Base-by-base conservation (phyloP, 1,140 invertebrate genomes). In the Coptotermes formosanus region DNA sequence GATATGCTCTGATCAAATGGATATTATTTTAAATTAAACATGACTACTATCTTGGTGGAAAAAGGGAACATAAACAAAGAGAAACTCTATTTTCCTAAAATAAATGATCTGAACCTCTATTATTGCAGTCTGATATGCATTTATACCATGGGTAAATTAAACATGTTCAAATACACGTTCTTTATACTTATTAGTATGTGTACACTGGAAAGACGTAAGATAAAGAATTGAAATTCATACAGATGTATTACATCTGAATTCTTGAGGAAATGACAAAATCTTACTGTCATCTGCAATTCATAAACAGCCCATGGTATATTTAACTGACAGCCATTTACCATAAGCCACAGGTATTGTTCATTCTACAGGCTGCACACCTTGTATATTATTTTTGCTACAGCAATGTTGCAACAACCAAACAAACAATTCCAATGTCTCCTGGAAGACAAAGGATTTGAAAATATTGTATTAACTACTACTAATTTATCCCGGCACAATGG, bases 401-500 rank as follows among this genome's bases (percentile, higher is more conserved):
- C 48, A 44, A 4, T n/a, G n/a, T n/a, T 84, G 48, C 14, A 84
- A 25, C 44, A 52, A 55, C 19, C 25, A 16, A 52, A 9, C 48
- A 30, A 45, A 55, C 48, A 59, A 84, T 52, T 52, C 25, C 25
- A 84, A 59, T 52, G 25, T 52, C 43, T 45, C 45, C 55, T 84
- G 83, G 45, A 45, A 48, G 14, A 52, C 43, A 55, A 84, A 32
- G 52, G 44, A 48, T 30, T 52, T 52, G 9, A 30, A 84, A 84
- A 52, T n/a, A 52, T 52, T 83, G 44, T 48, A 52, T 84, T 59
- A 84, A 16, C 64, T 75, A 75, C 25, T n/a, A 75, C n/a, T 84
- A 59, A 84, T 84, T 43, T 55, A 84, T 84, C 52, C 45, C 52
- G 45, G 45, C 44, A 52, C 52, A 84, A 52, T 7, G 16, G 45